phyloP scores from a whole-genome alignment of 2,797 vertebrate species.

The Oreonectes daqikongensis region DNA sequence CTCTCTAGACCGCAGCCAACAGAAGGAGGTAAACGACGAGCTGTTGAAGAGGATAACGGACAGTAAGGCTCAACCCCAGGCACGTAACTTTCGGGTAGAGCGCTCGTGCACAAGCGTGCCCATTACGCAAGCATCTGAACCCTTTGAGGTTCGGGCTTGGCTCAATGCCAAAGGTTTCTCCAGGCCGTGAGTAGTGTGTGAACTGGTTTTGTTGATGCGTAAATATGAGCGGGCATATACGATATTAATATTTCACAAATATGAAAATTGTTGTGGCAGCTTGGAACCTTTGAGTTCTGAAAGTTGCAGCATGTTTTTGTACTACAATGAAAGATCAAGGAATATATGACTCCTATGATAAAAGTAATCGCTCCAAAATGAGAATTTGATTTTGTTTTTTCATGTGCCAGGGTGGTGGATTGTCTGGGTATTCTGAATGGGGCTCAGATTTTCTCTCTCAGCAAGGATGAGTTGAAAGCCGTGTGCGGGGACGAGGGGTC shows the following conservation, averaged over 20 bases:
- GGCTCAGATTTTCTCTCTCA: conserved; percentile 86
- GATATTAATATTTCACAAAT: no score
- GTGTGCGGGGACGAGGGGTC: conserved; percentile 83
- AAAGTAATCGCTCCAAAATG: not conserved
- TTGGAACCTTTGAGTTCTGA: no score
- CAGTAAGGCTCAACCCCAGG: conserved; percentile 68
- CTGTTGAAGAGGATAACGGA: conserved; percentile 78
- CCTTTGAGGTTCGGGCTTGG: conserved; percentile 79
- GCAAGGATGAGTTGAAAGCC: conserved; percentile 82
- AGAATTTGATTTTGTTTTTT: not conserved
- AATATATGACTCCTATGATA: not conserved
- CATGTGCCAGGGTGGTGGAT: conserved; percentile 73
- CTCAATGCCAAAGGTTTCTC: conserved; percentile 83
- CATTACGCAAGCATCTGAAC: conserved; percentile 74
- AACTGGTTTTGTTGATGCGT: no score
- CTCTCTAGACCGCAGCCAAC: conserved; percentile 76
- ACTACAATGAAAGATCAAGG: not conserved
- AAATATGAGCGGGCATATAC: no score
- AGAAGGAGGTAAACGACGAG: conserved; percentile 70
- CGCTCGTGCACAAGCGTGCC: conserved; percentile 68
- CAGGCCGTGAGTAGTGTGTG: conserved; percentile 70
- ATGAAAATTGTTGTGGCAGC: no score
- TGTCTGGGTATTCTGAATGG: conserved; percentile 81
- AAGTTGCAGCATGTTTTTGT: no score
- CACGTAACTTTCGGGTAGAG: conserved; percentile 78